Evolutionary conservation across 2,888 invertebrate species (phyloP), one percentile per base, ranked within the genome.

Genomic region (Heterodera filipjevi): DNA sequence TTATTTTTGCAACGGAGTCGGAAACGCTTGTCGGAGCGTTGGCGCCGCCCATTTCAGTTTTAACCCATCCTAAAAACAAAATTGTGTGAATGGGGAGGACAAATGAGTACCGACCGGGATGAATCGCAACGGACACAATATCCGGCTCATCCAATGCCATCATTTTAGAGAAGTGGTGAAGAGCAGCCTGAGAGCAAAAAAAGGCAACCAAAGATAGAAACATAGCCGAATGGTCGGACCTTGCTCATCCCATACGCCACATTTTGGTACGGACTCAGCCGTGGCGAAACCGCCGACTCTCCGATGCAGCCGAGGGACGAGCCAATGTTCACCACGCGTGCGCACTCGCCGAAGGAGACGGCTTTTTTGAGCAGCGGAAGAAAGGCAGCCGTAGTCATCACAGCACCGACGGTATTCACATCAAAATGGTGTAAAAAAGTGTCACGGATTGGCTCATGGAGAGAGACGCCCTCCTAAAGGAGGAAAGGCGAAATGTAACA

Each of bases 1-100:
- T 66, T 22, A 85, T 68, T 10, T 76, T 82, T 1, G 76, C 44
- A 0, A 80, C 80, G 16, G 81, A 81, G 70, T 85, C 81, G 27
- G 83, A 82, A 32, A 83, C 80, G 16, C 80, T 82, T 16, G 83
- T 59, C 32, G 19, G 16, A 5, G 85, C 85, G 8, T 78, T 72
- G 10, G 59, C 33, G 0, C 84, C 84, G 35, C 86, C 86, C 81
- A 86, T 80, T 49, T 85, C 84, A 0, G 85, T 86, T 73, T 83
- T 73, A 0, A 86, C 85, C 86, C 86, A 86, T 75, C 85, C 59
- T 59, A 27, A 59, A 59, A 59, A 10, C 53, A 19, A 59, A 59
- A 59, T 12, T 59, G 59, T 6, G n/a, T 59, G 59, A 59, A 3
- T 59, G 59, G 27, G 59, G 10, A 27, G 6, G 27, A 12, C 6